Conservation (phyloP, 2,888 invertebrate genomes). For the Pseudeuparius sepicola region DNA sequence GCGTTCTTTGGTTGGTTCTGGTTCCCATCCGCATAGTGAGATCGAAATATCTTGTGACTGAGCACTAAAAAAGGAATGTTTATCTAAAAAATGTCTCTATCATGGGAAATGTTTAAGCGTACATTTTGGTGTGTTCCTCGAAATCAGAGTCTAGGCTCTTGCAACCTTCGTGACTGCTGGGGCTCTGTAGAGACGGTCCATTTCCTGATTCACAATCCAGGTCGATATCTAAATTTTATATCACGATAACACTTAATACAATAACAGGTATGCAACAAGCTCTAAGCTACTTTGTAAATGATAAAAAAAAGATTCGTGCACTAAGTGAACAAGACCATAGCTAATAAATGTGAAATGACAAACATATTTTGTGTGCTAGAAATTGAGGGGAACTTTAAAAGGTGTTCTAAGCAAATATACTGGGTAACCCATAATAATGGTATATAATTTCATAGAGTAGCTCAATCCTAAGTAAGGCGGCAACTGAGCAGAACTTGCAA, state of each 20-base stretch:
- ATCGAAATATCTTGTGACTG: conserved; percentile 55
- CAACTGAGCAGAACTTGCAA: too few relatives aligned
- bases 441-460: too few relatives aligned
- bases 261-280: conserved; percentile 24
- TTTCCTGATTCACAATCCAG: conserved; percentile 96
- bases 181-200: conserved; percentile 90
- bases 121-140: conserved; percentile 54
- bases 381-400: too few relatives aligned
- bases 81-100: too few relatives aligned
- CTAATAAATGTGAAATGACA: too few relatives aligned
- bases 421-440: too few relatives aligned
- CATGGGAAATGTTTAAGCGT: conserved; percentile 27
- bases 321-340: conserved; percentile 5
- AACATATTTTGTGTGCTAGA: too few relatives aligned
- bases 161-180: conserved; percentile 77
- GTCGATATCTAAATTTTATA: conserved; percentile 45
- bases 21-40: conserved; percentile 66
- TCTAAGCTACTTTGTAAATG: conserved; percentile 17
- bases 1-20: conserved; percentile 41
- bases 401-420: too few relatives aligned
- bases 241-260: conserved; percentile 32
- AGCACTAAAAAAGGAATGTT: too few relatives aligned
- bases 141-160: conserved; percentile 76
- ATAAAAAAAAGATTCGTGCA: conserved; percentile 6
- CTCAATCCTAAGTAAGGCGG: too few relatives aligned